These are phyloP conservation scores for Habroteleia sp. DNA, from an alignment of 2,888 invertebrate species.

Conservation along the genomic window DNA sequence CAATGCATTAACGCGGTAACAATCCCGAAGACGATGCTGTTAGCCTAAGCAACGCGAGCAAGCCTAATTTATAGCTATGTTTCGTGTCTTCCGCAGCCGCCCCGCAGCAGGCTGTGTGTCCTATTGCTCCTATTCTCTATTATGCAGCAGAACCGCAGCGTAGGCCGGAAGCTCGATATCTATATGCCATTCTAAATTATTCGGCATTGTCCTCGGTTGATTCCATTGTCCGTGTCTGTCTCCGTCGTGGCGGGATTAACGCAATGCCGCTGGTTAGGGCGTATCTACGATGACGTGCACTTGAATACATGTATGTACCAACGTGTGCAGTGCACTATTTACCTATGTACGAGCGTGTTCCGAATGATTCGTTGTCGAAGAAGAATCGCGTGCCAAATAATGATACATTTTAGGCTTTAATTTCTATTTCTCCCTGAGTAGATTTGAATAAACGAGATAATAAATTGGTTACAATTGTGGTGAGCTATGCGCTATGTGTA, in stretches of 20 bases:
- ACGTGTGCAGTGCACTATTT: constrained; percentile 59
- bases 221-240: constrained; percentile 80
- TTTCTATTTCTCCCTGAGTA: too few relatives aligned
- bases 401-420: constrained; percentile 23
- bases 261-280: constrained; percentile 73
- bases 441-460: too few relatives aligned
- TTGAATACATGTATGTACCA: constrained; percentile 57
- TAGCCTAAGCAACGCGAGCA: constrained; percentile 66
- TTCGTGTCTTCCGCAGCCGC: constrained; percentile 79
- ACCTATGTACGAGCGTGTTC: constrained; percentile 62
- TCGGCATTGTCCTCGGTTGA: constrained; percentile 79
- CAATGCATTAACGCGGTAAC: constrained; percentile 45
- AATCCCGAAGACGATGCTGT: constrained; percentile 50
- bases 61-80: constrained; percentile 79
- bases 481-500: too few relatives aligned
- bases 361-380: constrained; percentile 5
- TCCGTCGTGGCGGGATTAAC: constrained; percentile 76
- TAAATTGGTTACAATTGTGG: too few relatives aligned
- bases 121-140: constrained; percentile 80
- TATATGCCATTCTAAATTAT: constrained; percentile 80
- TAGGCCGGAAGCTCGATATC: constrained; percentile 77
- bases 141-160: constrained; percentile 72
- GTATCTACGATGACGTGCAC: constrained; percentile 68
- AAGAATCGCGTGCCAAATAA: constrained; percentile 5
- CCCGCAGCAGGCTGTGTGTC: constrained; percentile 75